phyloP scores from a whole-genome alignment of 2,888 invertebrate genomes.

The Eurytoma californica region DNA sequence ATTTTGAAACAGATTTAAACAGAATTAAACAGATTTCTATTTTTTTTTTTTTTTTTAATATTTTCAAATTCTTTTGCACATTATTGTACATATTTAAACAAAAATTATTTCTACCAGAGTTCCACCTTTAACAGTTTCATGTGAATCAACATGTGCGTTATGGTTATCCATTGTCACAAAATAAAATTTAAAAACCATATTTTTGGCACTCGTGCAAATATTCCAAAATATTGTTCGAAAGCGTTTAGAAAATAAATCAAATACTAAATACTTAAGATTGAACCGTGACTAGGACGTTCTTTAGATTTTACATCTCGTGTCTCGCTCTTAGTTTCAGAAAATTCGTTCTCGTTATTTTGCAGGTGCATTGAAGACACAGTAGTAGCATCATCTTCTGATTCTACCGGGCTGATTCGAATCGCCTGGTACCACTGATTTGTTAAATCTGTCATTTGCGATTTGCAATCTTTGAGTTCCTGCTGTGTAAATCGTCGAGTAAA shows the following conservation, averaged over 20 bases:
- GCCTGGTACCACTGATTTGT: constrained; percentile 99
- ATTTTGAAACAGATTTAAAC: no score
- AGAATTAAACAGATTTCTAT: no score
- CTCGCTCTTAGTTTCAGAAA: constrained; percentile 61
- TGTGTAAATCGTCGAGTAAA: constrained; percentile 97
- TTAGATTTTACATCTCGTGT: constrained; percentile 55
- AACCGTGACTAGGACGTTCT: constrained; percentile 61
- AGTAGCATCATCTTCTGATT: constrained; percentile 83
- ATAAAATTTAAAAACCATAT: constrained; percentile 6
- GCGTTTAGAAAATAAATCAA: constrained; percentile 40
- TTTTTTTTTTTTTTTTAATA: no score
- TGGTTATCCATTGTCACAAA: constrained; percentile 10
- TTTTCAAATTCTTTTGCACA: no score
- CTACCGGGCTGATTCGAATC: constrained; percentile 90
- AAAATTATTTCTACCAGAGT: neutral
- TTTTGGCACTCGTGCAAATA: constrained; percentile 50
- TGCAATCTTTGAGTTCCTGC: constrained; percentile 95
- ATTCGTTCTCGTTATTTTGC: constrained; percentile 62
- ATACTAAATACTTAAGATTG: constrained; percentile 65
- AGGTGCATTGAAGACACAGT: constrained; percentile 70
- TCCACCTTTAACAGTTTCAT: neutral
- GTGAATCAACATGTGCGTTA: constrained; percentile 2
- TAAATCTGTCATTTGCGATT: constrained; percentile 96
- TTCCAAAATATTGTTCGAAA: neutral
- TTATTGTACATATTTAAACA: neutral